Evolutionary conservation across 1,140 invertebrate genomes (phyloP).

Genomic region (Tetragonula clypearis): DNA sequence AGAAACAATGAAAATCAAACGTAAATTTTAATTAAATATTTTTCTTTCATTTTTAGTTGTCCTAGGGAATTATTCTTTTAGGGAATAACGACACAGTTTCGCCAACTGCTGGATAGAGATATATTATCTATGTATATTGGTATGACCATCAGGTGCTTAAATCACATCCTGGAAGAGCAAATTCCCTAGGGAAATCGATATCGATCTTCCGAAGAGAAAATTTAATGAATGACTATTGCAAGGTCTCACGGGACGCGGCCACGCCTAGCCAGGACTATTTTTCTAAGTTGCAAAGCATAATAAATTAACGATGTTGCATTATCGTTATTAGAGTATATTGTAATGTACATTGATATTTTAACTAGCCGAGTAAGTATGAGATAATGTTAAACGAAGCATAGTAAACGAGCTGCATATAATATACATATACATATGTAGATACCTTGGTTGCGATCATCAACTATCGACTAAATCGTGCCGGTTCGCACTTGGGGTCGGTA

Average conservation of each 20-base stretch:
- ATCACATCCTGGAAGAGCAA: not conserved
- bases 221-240: constrained; percentile 3
- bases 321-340: constrained; percentile 81
- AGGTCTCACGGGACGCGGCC: constrained; percentile 73
- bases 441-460: constrained; percentile 45
- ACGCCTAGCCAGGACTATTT: constrained; percentile 79
- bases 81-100: not conserved
- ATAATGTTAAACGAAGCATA: constrained; percentile 72
- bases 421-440: constrained; percentile 59
- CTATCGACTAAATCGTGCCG: constrained; percentile 38
- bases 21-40: constrained; percentile 12
- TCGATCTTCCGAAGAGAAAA: not conserved
- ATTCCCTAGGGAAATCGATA: not conserved
- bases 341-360: constrained; percentile 79
- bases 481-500: constrained; percentile 61
- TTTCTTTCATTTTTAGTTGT: not conserved
- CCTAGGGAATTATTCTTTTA: constrained; percentile 1
- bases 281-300: constrained; percentile 82
- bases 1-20: constrained; percentile 7
- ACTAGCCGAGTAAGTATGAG: constrained; percentile 74
- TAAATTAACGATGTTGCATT: constrained; percentile 81
- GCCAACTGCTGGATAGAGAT: not conserved
- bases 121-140: not conserved
- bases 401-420: constrained; percentile 49
- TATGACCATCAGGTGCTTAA: not conserved